These are phyloP conservation scores for Cebidichthys violaceus DNA, from an alignment of 2,113 vertebrate species.

Conservation along the genomic window DNA sequence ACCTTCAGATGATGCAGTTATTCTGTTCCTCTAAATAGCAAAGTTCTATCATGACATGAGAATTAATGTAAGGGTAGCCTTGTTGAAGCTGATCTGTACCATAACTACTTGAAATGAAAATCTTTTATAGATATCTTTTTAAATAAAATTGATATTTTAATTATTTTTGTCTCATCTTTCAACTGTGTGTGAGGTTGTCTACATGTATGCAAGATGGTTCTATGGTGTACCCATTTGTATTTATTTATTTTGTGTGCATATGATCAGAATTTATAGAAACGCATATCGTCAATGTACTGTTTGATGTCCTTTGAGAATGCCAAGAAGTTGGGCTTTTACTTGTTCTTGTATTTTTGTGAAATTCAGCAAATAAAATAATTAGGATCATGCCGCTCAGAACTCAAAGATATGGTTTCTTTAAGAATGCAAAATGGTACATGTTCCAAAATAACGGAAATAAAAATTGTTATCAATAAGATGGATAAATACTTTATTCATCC, in stretches of 20 bases:
- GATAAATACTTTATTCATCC: too few relatives aligned
- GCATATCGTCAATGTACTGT: neutral
- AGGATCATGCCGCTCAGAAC: neutral
- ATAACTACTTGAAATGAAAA: slow-evolving; percentile 23
- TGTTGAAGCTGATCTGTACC: slow-evolving; percentile 18
- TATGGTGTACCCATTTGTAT: neutral
- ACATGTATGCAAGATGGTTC: neutral
- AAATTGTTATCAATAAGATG: neutral
- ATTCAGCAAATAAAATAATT: neutral
- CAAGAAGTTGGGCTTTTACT: neutral
- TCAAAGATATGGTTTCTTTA: neutral
- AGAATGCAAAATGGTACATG: neutral
- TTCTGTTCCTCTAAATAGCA: neutral
- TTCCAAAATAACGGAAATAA: neutral
- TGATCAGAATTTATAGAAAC: neutral
- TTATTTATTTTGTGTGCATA: neutral
- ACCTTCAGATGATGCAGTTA: neutral
- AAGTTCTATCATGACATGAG: neutral
- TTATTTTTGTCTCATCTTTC: slow-evolving; percentile 25
- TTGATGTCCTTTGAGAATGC: neutral
- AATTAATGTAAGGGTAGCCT: neutral
- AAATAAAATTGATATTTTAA: slow-evolving; percentile 62
- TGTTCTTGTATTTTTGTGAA: neutral
- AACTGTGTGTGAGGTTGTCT: neutral
- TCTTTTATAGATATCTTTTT: slow-evolving; percentile 39